Evolutionary conservation across 2,888 invertebrate species (phyloP).

Genomic region (Monopis laevigella): DNA sequence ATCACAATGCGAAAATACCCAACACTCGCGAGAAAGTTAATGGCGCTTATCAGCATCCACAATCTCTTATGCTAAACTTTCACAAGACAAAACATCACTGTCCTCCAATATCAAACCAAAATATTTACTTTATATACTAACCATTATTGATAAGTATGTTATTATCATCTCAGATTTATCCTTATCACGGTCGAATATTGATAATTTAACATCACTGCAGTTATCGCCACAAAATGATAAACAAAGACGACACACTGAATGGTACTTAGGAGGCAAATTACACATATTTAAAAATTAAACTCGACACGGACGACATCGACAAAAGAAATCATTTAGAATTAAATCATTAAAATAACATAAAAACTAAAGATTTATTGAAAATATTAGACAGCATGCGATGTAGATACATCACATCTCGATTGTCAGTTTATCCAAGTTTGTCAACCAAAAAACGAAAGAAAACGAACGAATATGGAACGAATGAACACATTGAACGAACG

Average conservation of each 20-base stretch:
- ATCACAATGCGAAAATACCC: constrained; percentile 70
- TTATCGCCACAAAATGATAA: constrained; percentile 80
- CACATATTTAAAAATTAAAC: constrained; percentile 80
- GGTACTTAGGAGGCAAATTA: constrained; percentile 92
- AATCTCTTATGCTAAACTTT: constrained; percentile 66
- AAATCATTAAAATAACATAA: constrained; percentile 56
- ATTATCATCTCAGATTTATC: constrained; percentile 77
- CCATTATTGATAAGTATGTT: constrained; percentile 83
- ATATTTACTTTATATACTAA: too few species aligned
- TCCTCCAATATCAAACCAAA: too few species aligned
- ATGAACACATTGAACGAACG: too few species aligned
- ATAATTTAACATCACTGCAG: constrained; percentile 78
- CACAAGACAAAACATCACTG: constrained; percentile 60
- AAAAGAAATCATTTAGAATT: constrained; percentile 66
- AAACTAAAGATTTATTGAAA: constrained; percentile 62
- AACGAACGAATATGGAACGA: too few species aligned
- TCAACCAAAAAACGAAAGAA: constrained; percentile 59
- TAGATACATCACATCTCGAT: constrained; percentile 68
- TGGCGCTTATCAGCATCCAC: constrained; percentile 70
- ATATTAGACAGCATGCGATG: constrained; percentile 65
- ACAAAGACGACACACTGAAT: constrained; percentile 94
- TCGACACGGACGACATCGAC: constrained; percentile 57
- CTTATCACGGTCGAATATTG: constrained; percentile 81
- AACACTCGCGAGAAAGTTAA: constrained; percentile 70
- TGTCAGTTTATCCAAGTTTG: too few species aligned